Base-by-base conservation (phyloP, 2,113 vertebrate genomes). In the Agapornis roseicollis region DNA sequence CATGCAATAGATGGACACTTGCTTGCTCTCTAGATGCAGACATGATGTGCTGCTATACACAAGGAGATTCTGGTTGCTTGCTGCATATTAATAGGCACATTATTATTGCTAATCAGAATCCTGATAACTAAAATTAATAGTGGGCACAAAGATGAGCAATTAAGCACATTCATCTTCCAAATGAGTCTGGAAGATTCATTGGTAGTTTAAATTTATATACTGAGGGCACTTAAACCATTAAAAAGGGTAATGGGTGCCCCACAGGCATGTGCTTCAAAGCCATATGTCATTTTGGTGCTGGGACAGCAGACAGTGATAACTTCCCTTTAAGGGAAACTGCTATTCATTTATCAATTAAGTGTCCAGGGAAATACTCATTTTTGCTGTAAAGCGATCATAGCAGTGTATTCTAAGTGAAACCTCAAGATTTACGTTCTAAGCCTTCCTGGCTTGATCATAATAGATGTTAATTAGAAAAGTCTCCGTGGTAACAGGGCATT, bases 91-190 rank as follows among this genome's bases (percentile, higher is more conserved):
- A 78, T 76, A 55, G 53, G 71, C 3, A 2, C 0, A 1, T 92
- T 94, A 80, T 97, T 97, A 78, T 49, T 96, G 37, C 76, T 97
- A 87, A 96, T 96, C 95, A 89, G 84, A 94, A 95, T 55, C 42
- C 79, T 78, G 85, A 82, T 95, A 89, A 90, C 96, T 95, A 53
- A 96, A 97, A 98, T 98, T 97, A 98, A 96, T 97, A 94, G 18
- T 64, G 73, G 86, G 72, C 71, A 64, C 94, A 80, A 96, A 97
- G 91, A 96, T 11, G 44, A 96, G 87, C 97, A 96, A 95, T 98
- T 97, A 97, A 93, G 76, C 73, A 80, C 94, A 96, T 98, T 96
- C 78, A 66, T 97, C 97, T 98, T 97, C 81, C 78, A 95, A 97
- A 97, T 96, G 93, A 97, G 83, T 88, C 90, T 91, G 41, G 93